These are phyloP conservation scores for Periparus ater DNA, from an alignment of 2,797 vertebrate species.

Conservation along the genomic window DNA sequence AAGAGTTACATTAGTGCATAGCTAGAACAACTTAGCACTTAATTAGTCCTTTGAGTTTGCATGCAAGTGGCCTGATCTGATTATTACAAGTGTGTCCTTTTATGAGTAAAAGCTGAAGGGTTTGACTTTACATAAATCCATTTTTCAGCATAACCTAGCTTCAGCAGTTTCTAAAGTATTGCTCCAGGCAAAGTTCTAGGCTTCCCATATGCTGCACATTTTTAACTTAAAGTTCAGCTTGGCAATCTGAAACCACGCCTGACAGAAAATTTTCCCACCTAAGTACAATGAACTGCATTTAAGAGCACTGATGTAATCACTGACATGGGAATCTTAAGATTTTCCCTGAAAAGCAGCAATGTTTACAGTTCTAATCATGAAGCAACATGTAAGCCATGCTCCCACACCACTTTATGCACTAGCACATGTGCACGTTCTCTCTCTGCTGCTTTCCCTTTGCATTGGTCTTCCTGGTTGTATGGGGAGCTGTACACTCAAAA, in stretches of 20 bases:
- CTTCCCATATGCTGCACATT: not conserved
- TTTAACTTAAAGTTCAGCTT: not conserved
- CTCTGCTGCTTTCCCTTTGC: not conserved
- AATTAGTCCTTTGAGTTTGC: not conserved
- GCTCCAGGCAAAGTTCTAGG: not conserved
- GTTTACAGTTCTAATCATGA: not conserved
- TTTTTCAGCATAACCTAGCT: not conserved
- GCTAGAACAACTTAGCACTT: not conserved
- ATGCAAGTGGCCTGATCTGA: not conserved
- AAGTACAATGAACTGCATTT: not conserved
- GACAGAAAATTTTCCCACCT: not conserved
- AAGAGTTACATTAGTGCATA: not conserved
- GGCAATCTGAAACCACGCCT: not conserved
- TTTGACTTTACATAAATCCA: not conserved
- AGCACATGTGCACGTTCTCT: fast-evolving
- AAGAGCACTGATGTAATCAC: not conserved
- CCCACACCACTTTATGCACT: not conserved
- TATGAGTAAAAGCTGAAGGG: constrained; percentile 4
- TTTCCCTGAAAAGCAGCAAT: not conserved
- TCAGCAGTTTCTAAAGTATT: not conserved
- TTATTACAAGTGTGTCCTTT: not conserved
- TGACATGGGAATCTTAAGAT: not conserved
- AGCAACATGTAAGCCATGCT: fast-evolving
- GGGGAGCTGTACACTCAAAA: not conserved
- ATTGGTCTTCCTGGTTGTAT: not conserved